Evolutionary conservation across 2,113 vertebrate genomes (phyloP).

Genomic region (Craseonycteris thonglongyai): DNA sequence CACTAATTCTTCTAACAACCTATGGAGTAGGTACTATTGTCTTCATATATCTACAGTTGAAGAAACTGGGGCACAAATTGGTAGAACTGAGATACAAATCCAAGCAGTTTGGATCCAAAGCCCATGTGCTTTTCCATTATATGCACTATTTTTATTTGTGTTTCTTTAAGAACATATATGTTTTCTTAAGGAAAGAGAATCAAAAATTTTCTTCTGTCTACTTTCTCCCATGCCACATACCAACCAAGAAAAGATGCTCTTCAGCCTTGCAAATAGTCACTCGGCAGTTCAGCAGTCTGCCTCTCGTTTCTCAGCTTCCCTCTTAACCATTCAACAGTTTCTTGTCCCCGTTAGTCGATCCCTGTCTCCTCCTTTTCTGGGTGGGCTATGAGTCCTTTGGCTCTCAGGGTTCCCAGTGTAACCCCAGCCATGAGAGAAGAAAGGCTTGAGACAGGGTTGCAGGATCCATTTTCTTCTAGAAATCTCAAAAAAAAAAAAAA

Average conservation of each 20-base stretch:
- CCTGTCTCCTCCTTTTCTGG: neutral
- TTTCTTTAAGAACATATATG: neutral
- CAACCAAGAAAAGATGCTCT: neutral
- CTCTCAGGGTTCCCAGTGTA: neutral
- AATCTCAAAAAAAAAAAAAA: neutral
- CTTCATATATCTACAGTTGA: neutral
- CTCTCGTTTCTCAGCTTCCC: too few species aligned
- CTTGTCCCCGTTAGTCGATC: neutral
- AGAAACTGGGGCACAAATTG: neutral
- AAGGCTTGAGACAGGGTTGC: neutral
- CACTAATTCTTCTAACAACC: neutral
- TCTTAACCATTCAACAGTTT: too few species aligned
- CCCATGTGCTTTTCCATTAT: neutral
- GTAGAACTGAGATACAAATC: neutral
- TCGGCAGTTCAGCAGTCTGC: neutral
- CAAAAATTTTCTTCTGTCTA: neutral
- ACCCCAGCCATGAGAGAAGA: neutral
- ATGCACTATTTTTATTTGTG: neutral
- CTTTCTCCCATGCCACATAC: neutral
- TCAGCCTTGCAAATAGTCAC: neutral
- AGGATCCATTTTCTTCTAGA: neutral
- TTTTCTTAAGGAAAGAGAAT: neutral
- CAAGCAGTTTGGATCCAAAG: neutral
- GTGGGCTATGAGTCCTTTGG: neutral
- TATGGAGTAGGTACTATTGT: neutral